These are phyloP conservation scores for Eristalinus sepulchralis DNA, from an alignment of 2,888 invertebrate genomes.

Conservation along the genomic window DNA sequence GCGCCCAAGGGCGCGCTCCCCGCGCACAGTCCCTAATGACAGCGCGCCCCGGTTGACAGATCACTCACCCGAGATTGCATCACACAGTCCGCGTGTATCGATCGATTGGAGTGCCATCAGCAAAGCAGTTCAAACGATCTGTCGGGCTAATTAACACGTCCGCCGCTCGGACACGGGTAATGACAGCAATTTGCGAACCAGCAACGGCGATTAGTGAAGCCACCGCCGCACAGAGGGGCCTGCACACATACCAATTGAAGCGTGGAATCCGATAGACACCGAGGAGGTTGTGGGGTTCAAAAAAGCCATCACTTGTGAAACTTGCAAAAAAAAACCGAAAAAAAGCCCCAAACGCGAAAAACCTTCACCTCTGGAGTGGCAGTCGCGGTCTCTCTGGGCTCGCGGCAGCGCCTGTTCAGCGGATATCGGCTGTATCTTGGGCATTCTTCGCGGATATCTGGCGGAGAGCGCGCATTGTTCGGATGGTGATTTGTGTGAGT, in stretches of 20 bases:
- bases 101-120: background rate
- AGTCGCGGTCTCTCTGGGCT: background rate
- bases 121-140: background rate
- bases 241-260: conserved; percentile 58
- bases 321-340: background rate
- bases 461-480: conserved; percentile 37
- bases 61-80: background rate
- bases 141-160: conserved; percentile 54
- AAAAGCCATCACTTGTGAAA: background rate
- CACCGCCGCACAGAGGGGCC: conserved; percentile 28
- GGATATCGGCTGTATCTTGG: background rate
- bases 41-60: background rate
- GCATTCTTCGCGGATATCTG: background rate
- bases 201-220: conserved; percentile 59
- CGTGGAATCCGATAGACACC: conserved; percentile 12
- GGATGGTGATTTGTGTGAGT: conserved; percentile 63
- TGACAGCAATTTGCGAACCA: conserved; percentile 61
- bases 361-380: background rate
- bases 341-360: background rate
- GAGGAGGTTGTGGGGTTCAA: background rate
- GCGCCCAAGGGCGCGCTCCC: background rate
- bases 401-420: background rate
- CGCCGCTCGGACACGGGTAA: conserved; percentile 38
- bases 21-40: too few relatives aligned
- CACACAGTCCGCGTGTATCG: background rate